A percentile compares a stretch with the other conserved stretches of the same genome.
phyloP scores from a whole-genome alignment of 2,888 invertebrate genomes.

The Junonia oenone region DNA sequence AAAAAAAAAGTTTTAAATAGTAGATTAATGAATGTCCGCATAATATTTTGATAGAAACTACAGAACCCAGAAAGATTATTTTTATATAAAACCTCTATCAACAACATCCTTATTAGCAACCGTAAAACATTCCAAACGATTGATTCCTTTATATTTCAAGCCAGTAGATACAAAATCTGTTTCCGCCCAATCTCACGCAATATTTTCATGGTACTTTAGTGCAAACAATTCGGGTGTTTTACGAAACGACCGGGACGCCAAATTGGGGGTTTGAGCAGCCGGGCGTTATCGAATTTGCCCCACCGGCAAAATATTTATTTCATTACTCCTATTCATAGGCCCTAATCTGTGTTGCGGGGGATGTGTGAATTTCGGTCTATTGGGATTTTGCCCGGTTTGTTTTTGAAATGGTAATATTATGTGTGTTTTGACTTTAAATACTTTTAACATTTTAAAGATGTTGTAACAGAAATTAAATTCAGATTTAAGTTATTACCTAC shows the following conservation, averaged over 20 bases:
- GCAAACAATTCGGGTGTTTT: slow-evolving; percentile 63
- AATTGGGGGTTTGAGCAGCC: slow-evolving; percentile 67
- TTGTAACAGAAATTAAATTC: too few relatives aligned
- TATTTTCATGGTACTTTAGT: slow-evolving; percentile 59
- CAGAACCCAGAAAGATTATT: too few relatives aligned
- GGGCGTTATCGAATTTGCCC: slow-evolving; percentile 68
- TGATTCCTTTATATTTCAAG: slow-evolving; percentile 9
- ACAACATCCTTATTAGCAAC: not conserved
- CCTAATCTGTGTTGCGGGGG: slow-evolving; percentile 64
- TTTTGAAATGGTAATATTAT: not conserved
- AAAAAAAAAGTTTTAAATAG: too few relatives aligned
- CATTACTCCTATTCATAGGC: slow-evolving; percentile 77
- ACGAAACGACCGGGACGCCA: slow-evolving; percentile 60
- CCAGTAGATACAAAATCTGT: slow-evolving; percentile 23
- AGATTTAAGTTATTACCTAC: too few relatives aligned
- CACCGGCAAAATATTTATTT: slow-evolving; percentile 79
- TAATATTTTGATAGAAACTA: too few relatives aligned
- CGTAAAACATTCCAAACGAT: not conserved
- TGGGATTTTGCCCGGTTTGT: not conserved
- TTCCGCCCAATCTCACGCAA: slow-evolving; percentile 64
- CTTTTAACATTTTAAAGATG: too few relatives aligned
- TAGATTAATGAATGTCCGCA: too few relatives aligned
- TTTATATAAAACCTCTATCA: not conserved
- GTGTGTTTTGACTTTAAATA: not conserved
- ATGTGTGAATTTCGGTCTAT: slow-evolving; percentile 27